Evolutionary conservation across 2,888 invertebrate genomes (phyloP).

Genomic region (Limnephilus lunatus): DNA sequence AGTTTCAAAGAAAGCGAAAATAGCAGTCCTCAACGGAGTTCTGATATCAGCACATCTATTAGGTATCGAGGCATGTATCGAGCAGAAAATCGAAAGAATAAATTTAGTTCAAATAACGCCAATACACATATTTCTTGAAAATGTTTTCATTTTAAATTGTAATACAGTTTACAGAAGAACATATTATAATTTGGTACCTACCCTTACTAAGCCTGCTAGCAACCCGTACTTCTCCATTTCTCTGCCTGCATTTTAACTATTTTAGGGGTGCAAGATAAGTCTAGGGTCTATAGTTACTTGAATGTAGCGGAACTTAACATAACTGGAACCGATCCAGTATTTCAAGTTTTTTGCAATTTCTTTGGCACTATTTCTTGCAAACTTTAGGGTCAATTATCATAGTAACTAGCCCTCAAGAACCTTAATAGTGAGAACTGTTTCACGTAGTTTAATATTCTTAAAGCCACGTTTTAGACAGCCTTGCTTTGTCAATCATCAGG

Average conservation of each 20-base stretch:
- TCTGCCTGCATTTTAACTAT: not conserved
- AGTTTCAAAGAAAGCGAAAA: too few relatives aligned
- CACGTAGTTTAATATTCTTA: too few relatives aligned
- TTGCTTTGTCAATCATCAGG: too few relatives aligned
- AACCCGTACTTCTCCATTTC: not conserved
- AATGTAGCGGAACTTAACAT: not conserved
- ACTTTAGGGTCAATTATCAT: not conserved
- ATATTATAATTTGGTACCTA: not conserved
- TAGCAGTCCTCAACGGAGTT: too few relatives aligned
- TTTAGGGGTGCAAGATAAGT: not conserved
- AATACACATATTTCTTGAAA: too few relatives aligned
- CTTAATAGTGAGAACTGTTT: not conserved
- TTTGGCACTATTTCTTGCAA: not conserved
- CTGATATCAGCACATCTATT: too few relatives aligned
- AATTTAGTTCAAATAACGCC: too few relatives aligned
- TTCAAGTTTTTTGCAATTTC: not conserved
- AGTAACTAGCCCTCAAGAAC: not conserved
- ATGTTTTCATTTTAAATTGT: too few relatives aligned
- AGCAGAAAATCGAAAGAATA: too few relatives aligned
- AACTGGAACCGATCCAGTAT: not conserved
- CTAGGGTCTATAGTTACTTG: not conserved
- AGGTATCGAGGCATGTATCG: too few relatives aligned
- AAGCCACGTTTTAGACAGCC: too few relatives aligned
- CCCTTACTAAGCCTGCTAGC: not conserved
- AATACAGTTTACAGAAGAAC: too few relatives aligned